phyloP scores from a whole-genome alignment of 2,113 vertebrate species.

The Puma concolor region DNA sequence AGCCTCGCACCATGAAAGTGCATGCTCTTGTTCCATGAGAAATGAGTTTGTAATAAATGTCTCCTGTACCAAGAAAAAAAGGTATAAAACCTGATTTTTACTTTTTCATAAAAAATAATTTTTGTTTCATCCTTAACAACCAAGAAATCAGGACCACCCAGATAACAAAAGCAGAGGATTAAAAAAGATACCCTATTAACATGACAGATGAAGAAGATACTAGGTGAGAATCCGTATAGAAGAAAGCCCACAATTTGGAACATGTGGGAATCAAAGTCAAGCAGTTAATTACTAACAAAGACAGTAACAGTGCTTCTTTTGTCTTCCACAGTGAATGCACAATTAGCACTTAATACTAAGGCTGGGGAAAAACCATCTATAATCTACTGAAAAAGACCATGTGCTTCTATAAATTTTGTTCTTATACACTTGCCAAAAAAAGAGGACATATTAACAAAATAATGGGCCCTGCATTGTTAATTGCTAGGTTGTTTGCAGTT shows the following conservation, averaged over 20 bases:
- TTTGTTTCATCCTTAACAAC: constrained; percentile 39
- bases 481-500: constrained; percentile 75
- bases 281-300: constrained; percentile 83
- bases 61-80: not conserved
- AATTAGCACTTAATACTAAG: constrained; percentile 83
- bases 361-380: constrained; percentile 78
- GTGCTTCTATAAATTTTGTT: constrained; percentile 69
- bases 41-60: constrained; percentile 37
- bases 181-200: constrained; percentile 45
- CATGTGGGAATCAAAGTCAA: constrained; percentile 79
- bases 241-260: constrained; percentile 80
- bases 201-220: constrained; percentile 74
- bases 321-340: constrained; percentile 81
- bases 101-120: constrained; percentile 51
- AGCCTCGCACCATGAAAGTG: not conserved
- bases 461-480: constrained; percentile 73
- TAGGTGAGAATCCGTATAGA: constrained; percentile 59
- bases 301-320: constrained; percentile 80
- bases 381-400: constrained; percentile 77
- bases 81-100: constrained; percentile 37
- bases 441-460: constrained; percentile 72
- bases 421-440: constrained; percentile 71
- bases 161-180: constrained; percentile 46
- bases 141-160: not conserved
- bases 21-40: constrained; percentile 7